Conservation (phyloP, 2,797 vertebrate species). For the Notamacropus eugenii region DNA sequence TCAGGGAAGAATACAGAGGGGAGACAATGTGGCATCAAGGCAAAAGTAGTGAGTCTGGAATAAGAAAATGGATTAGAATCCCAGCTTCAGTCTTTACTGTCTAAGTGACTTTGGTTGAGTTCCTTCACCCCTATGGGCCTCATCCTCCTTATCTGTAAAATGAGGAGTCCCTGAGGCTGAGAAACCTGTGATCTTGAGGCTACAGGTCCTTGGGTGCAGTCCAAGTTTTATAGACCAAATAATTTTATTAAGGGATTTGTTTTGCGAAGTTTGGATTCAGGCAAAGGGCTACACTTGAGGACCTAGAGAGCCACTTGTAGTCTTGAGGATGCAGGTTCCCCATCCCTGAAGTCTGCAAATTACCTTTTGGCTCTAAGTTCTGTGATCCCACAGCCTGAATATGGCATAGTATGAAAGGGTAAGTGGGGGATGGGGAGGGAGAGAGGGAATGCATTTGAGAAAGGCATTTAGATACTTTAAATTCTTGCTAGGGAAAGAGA, state of each 20-base stretch:
- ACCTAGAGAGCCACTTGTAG: too few species aligned
- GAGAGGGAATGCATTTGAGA: neutral
- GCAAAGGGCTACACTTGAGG: too few species aligned
- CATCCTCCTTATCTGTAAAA: neutral
- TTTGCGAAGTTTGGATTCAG: too few species aligned
- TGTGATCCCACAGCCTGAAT: neutral
- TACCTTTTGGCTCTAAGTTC: neutral
- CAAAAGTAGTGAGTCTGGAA: neutral
- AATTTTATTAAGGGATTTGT: too few species aligned
- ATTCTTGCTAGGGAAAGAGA: neutral
- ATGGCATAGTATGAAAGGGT: neutral
- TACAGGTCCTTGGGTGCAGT: too few species aligned
- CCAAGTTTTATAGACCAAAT: too few species aligned
- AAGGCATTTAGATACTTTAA: neutral
- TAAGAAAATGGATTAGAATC: neutral
- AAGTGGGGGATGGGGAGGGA: neutral
- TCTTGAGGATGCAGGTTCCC: too few species aligned
- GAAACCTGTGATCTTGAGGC: too few species aligned
- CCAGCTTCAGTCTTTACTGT: neutral
- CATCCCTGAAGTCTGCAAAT: neutral
- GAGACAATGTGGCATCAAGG: neutral
- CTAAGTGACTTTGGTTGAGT: neutral
- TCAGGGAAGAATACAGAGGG: neutral
- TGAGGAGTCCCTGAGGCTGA: neutral
- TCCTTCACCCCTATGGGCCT: neutral